Evolutionary conservation across 2,888 invertebrate species (phyloP).

Genomic region (Drosophila tripunctata): DNA sequence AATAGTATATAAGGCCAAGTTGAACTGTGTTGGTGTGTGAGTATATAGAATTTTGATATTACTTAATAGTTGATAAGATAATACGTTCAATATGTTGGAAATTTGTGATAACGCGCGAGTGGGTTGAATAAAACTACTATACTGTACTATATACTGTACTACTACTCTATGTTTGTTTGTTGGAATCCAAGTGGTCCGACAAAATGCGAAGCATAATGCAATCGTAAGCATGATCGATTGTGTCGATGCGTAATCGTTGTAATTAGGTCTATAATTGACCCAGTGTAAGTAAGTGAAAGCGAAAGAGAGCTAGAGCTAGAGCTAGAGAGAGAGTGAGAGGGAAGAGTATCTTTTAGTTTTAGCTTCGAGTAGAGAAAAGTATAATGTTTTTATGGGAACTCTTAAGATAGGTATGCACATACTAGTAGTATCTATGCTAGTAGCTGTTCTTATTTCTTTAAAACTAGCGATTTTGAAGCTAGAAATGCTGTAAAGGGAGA

Average conservation of each 20-base stretch:
- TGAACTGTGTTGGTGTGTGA: background rate
- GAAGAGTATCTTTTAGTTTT: no score
- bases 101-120: constrained; percentile 12
- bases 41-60: background rate
- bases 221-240: constrained; percentile 34
- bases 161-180: no score
- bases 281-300: background rate
- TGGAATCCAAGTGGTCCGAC: background rate
- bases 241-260: constrained; percentile 15
- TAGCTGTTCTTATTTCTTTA: no score
- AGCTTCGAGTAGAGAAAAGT: background rate
- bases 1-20: background rate
- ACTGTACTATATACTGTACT: background rate
- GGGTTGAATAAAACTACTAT: background rate
- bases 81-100: background rate
- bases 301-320: background rate
- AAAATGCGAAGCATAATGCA: constrained; percentile 2
- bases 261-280: constrained; percentile 31
- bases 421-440: no score
- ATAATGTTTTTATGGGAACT: background rate
- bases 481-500: no score
- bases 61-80: constrained; percentile 30
- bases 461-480: no score
- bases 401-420: no score
- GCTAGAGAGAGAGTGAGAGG: background rate